Base-by-base conservation (phyloP, 1,140 invertebrate genomes). In the Teleogryllus occipitalis region DNA sequence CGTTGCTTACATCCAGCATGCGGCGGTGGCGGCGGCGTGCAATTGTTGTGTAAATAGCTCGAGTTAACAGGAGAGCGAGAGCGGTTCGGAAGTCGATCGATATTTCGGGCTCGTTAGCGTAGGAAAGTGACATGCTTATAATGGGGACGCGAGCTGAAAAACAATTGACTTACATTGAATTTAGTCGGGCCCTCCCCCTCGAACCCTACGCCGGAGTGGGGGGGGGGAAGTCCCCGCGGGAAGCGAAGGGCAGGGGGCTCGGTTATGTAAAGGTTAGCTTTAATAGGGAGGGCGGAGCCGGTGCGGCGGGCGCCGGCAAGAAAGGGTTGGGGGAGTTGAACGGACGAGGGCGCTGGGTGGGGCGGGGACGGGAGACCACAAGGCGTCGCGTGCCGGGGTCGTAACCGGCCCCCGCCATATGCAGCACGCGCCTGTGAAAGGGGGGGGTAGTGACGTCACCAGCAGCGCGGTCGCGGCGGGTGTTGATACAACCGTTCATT, bases 191-290 rank as follows among this genome's bases (percentile, higher is more conserved):
- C n/a, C 65, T 72, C 14, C 65, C 65, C 14, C n/a, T n/a, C 27
- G 5, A 39, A 5, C 27, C 27, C 1, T 39, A 1, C 7, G 18
- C 54, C 54, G 54, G 54, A 18, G 54, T 14, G 76, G 14, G 39
- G n/a, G 47, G 39, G 7, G 47, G 39, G 12, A 7, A 7, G 47
- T 2, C 22, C 18, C 21, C 15, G 15, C 47, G 10, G 47, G 15
- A 21, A 77, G 18, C 48, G 47, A 8, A 48, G 76, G 76, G 47
- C 12, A 12, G 7, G 14, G 8, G 39, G 27, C 47, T 76, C 8
- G 39, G 75, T 76, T 47, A 18, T 47, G 75, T 46, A 76, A 76
- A 76, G 75, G 75, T 76, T 76, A 76, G 75, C 8, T 76, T 76
- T 76, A 76, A 39, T 39, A 22, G 75, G 27, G 14, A 39, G 22